Conservation (phyloP, 1,140 invertebrate species). For the Neodiprion lecontei region DNA sequence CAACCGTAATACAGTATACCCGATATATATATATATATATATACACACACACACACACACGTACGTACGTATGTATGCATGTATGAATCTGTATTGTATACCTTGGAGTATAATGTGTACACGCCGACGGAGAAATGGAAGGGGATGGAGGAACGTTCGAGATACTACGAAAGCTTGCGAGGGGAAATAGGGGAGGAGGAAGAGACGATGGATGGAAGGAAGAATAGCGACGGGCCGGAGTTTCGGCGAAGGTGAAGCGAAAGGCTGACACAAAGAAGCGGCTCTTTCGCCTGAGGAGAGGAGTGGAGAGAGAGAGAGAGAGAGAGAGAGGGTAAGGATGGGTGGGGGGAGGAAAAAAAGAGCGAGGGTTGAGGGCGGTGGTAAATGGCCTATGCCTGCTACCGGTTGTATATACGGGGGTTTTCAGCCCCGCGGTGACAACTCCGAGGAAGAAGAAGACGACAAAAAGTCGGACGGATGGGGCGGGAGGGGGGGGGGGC, state of each 20-base stretch:
- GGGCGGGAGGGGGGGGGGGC: not conserved
- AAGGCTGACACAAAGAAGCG: not conserved
- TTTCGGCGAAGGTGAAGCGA: not conserved
- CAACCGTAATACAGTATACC: too few species aligned
- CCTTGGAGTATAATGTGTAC: too few species aligned
- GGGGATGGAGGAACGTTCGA: too few species aligned
- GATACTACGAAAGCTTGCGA: too few species aligned
- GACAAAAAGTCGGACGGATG: not conserved
- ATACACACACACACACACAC: too few species aligned
- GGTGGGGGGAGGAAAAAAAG: not conserved
- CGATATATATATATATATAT: too few species aligned
- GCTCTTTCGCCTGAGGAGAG: not conserved
- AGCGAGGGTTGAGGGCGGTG: not conserved
- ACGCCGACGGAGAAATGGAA: too few species aligned
- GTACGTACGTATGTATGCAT: too few species aligned
- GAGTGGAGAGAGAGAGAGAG: not conserved
- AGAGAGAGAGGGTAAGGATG: not conserved
- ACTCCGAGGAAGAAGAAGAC: not conserved
- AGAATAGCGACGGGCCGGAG: not conserved
- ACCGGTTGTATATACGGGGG: not conserved
- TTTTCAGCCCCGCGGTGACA: not conserved
- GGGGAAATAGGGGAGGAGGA: not conserved
- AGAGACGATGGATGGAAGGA: not conserved
- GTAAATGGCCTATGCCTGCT: not conserved
- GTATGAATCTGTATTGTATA: too few species aligned